Conservation (phyloP, 2,113 vertebrate species). For the Gorsachius goisagi region DNA sequence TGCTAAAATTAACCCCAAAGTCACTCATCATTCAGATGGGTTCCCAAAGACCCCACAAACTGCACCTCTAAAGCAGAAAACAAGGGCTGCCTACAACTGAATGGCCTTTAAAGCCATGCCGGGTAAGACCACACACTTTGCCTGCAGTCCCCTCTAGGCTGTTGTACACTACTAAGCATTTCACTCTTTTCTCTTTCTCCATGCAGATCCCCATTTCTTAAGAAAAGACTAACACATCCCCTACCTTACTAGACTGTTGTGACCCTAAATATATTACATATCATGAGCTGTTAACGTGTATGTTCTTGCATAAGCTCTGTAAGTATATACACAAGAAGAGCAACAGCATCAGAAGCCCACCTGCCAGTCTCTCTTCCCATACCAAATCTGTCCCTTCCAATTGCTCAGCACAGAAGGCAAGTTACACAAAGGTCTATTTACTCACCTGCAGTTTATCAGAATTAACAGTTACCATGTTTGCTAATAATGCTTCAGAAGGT, state of each 20-base stretch:
- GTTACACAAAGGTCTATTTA: not conserved
- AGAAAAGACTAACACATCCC: not conserved
- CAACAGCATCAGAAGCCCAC: not conserved
- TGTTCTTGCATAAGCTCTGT: not conserved
- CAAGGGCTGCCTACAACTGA: not conserved
- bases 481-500: not conserved
- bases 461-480: not conserved
- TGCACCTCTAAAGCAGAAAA: not conserved
- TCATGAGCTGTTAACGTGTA: not conserved
- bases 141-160: not conserved
- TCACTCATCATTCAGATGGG: not conserved
- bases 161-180: not conserved
- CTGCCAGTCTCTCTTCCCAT: not conserved
- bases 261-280: not conserved
- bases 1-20: slow-evolving; percentile 20
- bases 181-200: not conserved
- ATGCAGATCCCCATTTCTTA: not conserved
- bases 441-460: not conserved
- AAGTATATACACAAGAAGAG: not conserved
- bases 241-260: not conserved
- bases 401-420: not conserved
- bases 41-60: slow-evolving; percentile 10
- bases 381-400: not conserved
- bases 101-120: not conserved
- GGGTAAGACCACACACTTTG: slow-evolving; percentile 42